Conservation (phyloP, 64 coral and sea anemone species). For the Stylophora pistillata region DNA sequence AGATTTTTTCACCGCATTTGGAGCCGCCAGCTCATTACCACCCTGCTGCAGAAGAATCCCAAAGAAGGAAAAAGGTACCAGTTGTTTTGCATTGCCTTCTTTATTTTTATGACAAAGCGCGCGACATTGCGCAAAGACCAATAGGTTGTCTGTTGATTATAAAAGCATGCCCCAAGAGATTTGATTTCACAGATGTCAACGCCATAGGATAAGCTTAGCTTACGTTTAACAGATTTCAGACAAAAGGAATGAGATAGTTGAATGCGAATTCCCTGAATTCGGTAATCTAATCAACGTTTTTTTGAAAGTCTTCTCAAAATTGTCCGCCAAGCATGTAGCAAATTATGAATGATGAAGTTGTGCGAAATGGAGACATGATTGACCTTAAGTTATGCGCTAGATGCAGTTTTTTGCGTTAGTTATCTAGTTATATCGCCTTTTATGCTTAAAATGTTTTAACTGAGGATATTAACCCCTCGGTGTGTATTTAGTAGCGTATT, state of each 20-base stretch:
- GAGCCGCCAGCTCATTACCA: conserved; percentile 74
- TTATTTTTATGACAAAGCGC: conserved; percentile 17
- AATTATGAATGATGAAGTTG: background rate
- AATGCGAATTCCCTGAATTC: background rate
- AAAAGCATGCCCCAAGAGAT: conserved; percentile 12
- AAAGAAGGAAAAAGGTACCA: conserved; percentile 71
- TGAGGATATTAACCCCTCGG: conserved; percentile 17
- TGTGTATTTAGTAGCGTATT: conserved; percentile 35
- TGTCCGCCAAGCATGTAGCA: background rate
- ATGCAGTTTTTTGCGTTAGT: background rate
- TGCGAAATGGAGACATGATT: background rate
- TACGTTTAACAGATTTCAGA: conserved; percentile 8
- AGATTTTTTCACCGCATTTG: conserved; percentile 85
- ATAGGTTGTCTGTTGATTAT: conserved; percentile 28
- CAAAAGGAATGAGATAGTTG: background rate
- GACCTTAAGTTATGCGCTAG: background rate
- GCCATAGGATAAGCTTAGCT: conserved; percentile 5
- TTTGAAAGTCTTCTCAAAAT: background rate
- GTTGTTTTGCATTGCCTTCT: background rate
- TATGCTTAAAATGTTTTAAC: background rate
- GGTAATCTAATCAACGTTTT: background rate
- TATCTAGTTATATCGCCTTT: background rate
- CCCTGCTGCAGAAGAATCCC: conserved; percentile 57
- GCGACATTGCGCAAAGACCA: background rate
- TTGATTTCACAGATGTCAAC: conserved; percentile 20